Base-by-base conservation (phyloP, 2,888 invertebrate genomes). In the Drosophila setosimentum region DNA sequence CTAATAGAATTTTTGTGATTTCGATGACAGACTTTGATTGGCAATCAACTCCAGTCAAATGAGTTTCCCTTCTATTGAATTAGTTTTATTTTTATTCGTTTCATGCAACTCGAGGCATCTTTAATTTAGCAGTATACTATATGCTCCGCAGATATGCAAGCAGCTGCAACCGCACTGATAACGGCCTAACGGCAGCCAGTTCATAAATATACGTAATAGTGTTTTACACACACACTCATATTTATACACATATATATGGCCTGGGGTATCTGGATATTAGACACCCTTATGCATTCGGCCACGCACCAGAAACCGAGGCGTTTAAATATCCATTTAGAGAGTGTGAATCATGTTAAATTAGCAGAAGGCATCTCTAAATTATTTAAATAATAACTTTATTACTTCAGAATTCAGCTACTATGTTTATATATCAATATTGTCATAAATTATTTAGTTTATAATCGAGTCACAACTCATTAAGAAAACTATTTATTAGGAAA, bases 31-130 rank as follows among this genome's bases (percentile, higher is more conserved):
- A 68, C 73, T 70, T 81, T 83, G 85, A 86, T 86, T 86, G 85
- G 57, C 90, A 90, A 85, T 90, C 90, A 83, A 70, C 78, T 89
- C 50, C 89, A 90, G 83, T 89, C 82, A 89, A 85, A 89, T 83
- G 78, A 70, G 82, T 70, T 87, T 83, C 67, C 60, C 54, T 66
- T 54, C 59, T 66, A 77, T 64, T 69, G 51, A 54, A 54, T 70
- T 49, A 16, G 78, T 60, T 78, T 63, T 32, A 59, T 65, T 77
- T 54, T 55, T 49, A 27, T 65, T 79, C 40, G 49, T n/a, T 45
- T 33, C 33, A 29, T 33, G 37, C 45, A 21, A 16, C n/a, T 3
- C 37, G 6, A 49, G 29, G 18, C 37, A 30, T 45, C 40, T 32
- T 32, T 18, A 35, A 30, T 45, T 24, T 24, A 18, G 2, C 29